These are phyloP conservation scores for Abrostola tripartita DNA, from an alignment of 2,888 invertebrate genomes.

Conservation along the genomic window DNA sequence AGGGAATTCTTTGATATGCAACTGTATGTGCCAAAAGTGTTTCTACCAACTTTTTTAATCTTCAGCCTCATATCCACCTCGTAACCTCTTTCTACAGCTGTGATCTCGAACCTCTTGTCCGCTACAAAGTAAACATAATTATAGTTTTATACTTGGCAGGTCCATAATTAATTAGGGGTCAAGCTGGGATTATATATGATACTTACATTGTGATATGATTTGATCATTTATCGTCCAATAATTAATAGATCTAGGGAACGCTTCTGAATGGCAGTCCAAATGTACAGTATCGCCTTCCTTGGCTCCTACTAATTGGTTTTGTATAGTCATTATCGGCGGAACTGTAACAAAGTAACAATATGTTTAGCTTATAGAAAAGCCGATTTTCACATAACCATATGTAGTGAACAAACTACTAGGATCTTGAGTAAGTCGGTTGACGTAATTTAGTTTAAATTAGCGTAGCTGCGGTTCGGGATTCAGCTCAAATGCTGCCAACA, in stretches of 20 bases:
- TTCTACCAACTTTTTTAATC: slow-evolving; percentile 89
- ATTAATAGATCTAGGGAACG: slow-evolving; percentile 93
- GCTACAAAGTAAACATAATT: slow-evolving; percentile 63
- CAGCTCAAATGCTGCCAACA: slow-evolving; percentile 49
- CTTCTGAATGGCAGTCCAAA: slow-evolving; percentile 93
- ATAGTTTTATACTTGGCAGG: slow-evolving; percentile 13
- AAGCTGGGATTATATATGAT: slow-evolving; percentile 24
- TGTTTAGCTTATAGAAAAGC: slow-evolving; percentile 22
- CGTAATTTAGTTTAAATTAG: slow-evolving; percentile 54
- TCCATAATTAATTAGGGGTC: slow-evolving; percentile 11
- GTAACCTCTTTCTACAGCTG: slow-evolving; percentile 89
- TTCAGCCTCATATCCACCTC: slow-evolving; percentile 92
- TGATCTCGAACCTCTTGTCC: slow-evolving; percentile 86
- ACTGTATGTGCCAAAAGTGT: slow-evolving; percentile 91
- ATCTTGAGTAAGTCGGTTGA: slow-evolving; percentile 36
- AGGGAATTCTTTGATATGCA: slow-evolving; percentile 93
- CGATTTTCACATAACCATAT: slow-evolving; percentile 4
- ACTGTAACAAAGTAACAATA: slow-evolving; percentile 85
- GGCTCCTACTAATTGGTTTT: slow-evolving; percentile 92
- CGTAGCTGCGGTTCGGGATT: slow-evolving; percentile 47
- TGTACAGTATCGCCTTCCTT: slow-evolving; percentile 91
- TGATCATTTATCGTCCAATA: slow-evolving; percentile 93
- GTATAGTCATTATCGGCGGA: slow-evolving; percentile 93
- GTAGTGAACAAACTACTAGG: slow-evolving; percentile 25
- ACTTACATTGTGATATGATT: slow-evolving; percentile 91